Conservation (phyloP, 2,113 vertebrate genomes). For the Odontophorus gujanensis region DNA sequence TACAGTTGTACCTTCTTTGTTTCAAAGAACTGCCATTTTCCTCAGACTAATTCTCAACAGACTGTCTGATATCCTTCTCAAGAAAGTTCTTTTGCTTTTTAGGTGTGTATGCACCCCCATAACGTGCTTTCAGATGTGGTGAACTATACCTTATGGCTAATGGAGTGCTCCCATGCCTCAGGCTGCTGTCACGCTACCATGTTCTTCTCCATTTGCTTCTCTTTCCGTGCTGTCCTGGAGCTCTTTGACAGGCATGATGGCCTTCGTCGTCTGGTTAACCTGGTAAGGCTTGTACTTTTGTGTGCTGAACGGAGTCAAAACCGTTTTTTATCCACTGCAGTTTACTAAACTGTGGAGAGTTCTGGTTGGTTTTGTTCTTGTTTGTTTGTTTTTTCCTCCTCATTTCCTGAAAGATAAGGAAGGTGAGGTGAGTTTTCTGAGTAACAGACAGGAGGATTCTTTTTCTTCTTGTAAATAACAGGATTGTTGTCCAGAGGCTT, state of each 20-base stretch:
- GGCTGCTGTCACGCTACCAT: slow-evolving; percentile 99
- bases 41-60: background rate
- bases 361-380: background rate
- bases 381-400: background rate
- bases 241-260: slow-evolving; percentile 98
- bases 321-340: background rate
- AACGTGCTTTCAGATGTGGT: slow-evolving; percentile 94
- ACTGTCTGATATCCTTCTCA: background rate
- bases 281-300: slow-evolving; percentile 78
- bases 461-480: background rate
- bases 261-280: slow-evolving; percentile 93
- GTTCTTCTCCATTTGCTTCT: slow-evolving; percentile 99
- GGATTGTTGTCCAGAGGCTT: background rate
- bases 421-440: background rate
- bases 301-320: background rate
- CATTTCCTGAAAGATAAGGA: background rate
- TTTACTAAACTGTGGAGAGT: background rate
- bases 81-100: slow-evolving; percentile 33
- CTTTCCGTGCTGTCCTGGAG: slow-evolving; percentile 95
- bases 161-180: slow-evolving; percentile 98
- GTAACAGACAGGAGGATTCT: accelerated
- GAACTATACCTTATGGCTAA: slow-evolving; percentile 95
- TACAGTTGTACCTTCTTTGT: background rate
- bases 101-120: slow-evolving; percentile 97
- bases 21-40: background rate